Conservation (phyloP, 2,888 invertebrate species). For the Archips crataeganus region DNA sequence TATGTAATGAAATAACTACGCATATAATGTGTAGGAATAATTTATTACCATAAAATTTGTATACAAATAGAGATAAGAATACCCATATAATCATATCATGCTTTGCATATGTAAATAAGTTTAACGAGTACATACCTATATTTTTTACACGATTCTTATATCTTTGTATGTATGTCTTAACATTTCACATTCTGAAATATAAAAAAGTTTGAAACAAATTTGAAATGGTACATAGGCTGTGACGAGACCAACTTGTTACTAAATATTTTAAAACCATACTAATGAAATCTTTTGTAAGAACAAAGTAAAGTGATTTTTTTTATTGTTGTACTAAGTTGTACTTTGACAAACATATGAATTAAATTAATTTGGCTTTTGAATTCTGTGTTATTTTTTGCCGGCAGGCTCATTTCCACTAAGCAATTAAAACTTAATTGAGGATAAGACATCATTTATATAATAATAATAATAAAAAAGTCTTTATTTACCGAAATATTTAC, state of each 20-base stretch:
- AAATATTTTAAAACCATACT: background rate
- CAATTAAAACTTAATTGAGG: background rate
- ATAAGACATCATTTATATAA: too few relatives aligned
- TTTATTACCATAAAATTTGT: constrained; percentile 11
- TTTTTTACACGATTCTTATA: background rate
- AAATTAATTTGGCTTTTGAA: background rate
- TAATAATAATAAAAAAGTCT: too few relatives aligned
- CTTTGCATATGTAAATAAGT: background rate
- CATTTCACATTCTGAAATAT: background rate
- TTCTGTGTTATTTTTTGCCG: background rate
- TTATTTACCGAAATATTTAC: too few relatives aligned
- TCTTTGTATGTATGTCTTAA: background rate
- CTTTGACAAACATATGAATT: background rate
- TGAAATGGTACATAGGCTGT: background rate
- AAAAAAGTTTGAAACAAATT: background rate
- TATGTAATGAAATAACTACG: constrained; percentile 22
- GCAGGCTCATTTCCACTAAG: background rate
- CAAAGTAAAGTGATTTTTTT: background rate
- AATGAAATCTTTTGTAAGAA: background rate
- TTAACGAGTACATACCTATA: background rate
- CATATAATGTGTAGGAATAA: constrained; percentile 17
- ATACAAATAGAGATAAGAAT: constrained; percentile 20
- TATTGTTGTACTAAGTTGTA: background rate
- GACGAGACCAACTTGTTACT: background rate
- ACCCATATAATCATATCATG: constrained; percentile 2